Percentiles rank a stretch among this genome's conserved stretches.
phyloP scores from a whole-genome alignment of 2,888 invertebrate species.

The Hyposoter didymator region DNA sequence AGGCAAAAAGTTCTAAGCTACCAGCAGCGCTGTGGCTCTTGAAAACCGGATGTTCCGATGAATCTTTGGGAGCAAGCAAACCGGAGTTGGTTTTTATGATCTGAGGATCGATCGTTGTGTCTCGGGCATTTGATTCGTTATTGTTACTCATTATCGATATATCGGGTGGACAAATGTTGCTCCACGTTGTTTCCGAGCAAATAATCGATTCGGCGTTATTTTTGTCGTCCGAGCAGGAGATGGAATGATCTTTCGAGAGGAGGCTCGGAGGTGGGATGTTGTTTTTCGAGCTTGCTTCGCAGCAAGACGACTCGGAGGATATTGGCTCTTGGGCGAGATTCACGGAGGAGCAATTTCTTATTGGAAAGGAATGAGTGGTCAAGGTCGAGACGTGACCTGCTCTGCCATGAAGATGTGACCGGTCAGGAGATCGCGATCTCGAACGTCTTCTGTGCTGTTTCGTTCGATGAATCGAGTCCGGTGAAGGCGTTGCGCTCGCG shows the following conservation, averaged over 20 bases:
- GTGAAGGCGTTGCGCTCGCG: constrained; percentile 73
- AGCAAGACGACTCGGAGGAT: constrained; percentile 22
- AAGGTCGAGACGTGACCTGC: constrained; percentile 48
- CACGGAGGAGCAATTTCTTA: constrained; percentile 20
- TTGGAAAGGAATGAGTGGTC: constrained; percentile 60
- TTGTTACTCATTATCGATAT: constrained; percentile 12
- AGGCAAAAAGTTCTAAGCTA: constrained; percentile 71
- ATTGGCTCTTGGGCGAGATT: constrained; percentile 31
- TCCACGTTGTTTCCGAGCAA: constrained; percentile 48
- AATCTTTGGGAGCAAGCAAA: constrained; percentile 59
- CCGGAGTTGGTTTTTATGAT: constrained; percentile 15
- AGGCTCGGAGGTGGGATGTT: neutral
- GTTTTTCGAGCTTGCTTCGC: constrained; percentile 13
- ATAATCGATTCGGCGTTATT: constrained; percentile 22
- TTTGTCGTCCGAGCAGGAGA: neutral
- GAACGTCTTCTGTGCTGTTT: constrained; percentile 68
- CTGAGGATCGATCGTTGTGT: neutral
- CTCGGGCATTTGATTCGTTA: neutral
- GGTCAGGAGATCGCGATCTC: constrained; percentile 75
- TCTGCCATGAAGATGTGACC: constrained; percentile 57
- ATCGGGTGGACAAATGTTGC: neutral
- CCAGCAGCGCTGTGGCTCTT: constrained; percentile 72
- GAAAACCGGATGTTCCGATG: constrained; percentile 67
- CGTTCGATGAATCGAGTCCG: constrained; percentile 71
- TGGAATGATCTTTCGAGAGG: constrained; percentile 4